phyloP scores from a whole-genome alignment of 2,113 vertebrate species.

The Lethenteron reissneri region DNA sequence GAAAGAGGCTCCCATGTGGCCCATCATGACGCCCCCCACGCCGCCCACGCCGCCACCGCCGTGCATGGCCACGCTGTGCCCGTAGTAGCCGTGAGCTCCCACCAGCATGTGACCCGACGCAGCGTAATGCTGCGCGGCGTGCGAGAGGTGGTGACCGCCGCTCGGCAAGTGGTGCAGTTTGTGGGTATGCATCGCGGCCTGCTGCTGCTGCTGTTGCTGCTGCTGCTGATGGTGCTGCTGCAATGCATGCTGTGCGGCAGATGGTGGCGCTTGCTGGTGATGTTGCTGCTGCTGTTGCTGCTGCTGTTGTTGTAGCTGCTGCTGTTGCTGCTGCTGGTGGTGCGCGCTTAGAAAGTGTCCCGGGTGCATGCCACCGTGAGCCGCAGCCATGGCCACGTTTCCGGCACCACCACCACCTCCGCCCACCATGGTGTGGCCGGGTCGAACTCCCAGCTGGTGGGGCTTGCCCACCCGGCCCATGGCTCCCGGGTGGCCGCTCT shows the following conservation, averaged over 20 bases:
- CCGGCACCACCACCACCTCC: background rate
- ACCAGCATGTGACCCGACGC: too few relatives aligned
- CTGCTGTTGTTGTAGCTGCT: background rate
- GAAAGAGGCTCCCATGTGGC: background rate
- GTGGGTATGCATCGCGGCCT: too few relatives aligned
- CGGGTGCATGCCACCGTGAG: background rate
- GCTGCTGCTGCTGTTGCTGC: too few relatives aligned
- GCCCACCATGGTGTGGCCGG: too few relatives aligned
- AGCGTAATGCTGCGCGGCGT: too few relatives aligned
- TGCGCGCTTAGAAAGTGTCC: too few relatives aligned
- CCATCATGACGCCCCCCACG: background rate
- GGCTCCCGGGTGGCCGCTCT: slow-evolving; percentile 1
- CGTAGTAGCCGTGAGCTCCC: too few relatives aligned
- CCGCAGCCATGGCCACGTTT: background rate
- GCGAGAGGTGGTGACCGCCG: too few relatives aligned
- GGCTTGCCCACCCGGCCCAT: slow-evolving; percentile 1
- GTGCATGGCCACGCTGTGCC: too few relatives aligned
- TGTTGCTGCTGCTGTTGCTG: slow-evolving; percentile 3
- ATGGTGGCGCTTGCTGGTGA: background rate
- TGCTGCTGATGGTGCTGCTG: too few relatives aligned
- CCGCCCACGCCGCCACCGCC: background rate
- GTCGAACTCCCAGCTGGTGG: background rate
- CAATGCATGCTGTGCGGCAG: too few relatives aligned
- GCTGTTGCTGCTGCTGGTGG: background rate
- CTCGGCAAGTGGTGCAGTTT: too few relatives aligned